Evolutionary conservation across 2,113 vertebrate species (phyloP), one percentile per base, ranked within the genome.

Genomic region (Serinus canaria): DNA sequence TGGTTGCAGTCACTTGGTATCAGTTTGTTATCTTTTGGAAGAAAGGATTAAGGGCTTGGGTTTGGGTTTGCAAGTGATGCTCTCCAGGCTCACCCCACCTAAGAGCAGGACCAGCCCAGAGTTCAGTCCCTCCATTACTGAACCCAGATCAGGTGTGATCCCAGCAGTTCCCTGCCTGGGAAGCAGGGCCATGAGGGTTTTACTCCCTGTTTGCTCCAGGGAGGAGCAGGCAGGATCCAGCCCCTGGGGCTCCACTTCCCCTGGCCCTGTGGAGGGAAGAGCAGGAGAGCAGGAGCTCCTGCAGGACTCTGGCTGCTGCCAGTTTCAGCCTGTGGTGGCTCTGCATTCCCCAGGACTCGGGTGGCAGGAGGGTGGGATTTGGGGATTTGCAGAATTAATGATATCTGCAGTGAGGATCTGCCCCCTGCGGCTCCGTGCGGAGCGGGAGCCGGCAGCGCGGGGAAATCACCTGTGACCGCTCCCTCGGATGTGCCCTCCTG

Each of bases 341-440:
- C 27, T 20, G 20, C 43, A 15, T 68, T 90, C 11, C 49, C 37
- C 4, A 19, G 49, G 53, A 28, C 0, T 13, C 56, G 33, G 77
- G 64, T n/a, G 83, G 52, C 28, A 63, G 70, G 66, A 86, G 43
- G 62, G 78, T 88, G 31, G 66, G 83, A 72, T 84, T 33, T 92
- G 22, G 10, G 74, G 96, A 84, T 85, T 72, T 72, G 56, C 31
- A 92, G 95, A 92, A 96, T 97, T 95, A 95, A 96, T 62, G 93
- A 25, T 50, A 87, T 85, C 95, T 68, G 83, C 95, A 96, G 90
- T 35, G 55, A 95, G 85, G 58, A 13, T 78, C 68, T 60, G 73
- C 53, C 44, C 66, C 73, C 53, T 25, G 86, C 5, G 28, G 90
- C 86, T 90, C 68, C 3, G 9, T 22, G 91, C 37, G 27, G 90